Evolutionary conservation across 1,140 invertebrate genomes (phyloP).

Genomic region (Cardiocondyla obscurior): DNA sequence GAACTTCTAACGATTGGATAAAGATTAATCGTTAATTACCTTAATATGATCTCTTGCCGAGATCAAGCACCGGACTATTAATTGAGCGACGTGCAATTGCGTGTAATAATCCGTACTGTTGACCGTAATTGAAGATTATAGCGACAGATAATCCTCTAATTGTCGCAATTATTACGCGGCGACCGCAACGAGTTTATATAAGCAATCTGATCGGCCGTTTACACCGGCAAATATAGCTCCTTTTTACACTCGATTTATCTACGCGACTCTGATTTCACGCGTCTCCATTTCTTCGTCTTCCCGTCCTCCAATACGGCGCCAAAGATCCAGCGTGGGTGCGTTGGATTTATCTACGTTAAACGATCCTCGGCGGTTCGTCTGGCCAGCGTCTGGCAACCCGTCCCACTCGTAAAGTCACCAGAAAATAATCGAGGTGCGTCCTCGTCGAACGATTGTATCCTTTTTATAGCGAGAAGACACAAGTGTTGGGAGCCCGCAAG

Average conservation of each 20-base stretch:
- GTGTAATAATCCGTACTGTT: neutral
- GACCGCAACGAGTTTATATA: slow-evolving; percentile 38
- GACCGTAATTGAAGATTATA: neutral
- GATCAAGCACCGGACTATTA: neutral
- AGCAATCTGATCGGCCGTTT: slow-evolving; percentile 20
- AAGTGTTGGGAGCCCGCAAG: neutral
- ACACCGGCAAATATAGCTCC: slow-evolving; percentile 25
- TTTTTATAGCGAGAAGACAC: slow-evolving; percentile 46
- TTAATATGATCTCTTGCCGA: neutral
- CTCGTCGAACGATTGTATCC: slow-evolving; percentile 60
- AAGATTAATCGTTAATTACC: neutral
- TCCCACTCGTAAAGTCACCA: slow-evolving; percentile 66
- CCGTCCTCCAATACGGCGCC: slow-evolving; percentile 32
- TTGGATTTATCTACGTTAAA: slow-evolving; percentile 64
- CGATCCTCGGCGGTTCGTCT: slow-evolving; percentile 59
- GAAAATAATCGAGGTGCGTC: slow-evolving; percentile 54
- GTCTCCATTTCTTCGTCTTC: neutral
- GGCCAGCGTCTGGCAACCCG: slow-evolving; percentile 62
- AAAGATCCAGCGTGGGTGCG: slow-evolving; percentile 57
- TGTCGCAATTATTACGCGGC: neutral
- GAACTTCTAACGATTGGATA: neutral
- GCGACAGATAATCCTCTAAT: neutral
- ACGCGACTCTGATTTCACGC: neutral
- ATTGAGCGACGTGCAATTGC: neutral
- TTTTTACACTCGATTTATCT: slow-evolving; percentile 38